phyloP scores from a whole-genome alignment of 1,140 invertebrate genomes.

The Asobara japonica region DNA sequence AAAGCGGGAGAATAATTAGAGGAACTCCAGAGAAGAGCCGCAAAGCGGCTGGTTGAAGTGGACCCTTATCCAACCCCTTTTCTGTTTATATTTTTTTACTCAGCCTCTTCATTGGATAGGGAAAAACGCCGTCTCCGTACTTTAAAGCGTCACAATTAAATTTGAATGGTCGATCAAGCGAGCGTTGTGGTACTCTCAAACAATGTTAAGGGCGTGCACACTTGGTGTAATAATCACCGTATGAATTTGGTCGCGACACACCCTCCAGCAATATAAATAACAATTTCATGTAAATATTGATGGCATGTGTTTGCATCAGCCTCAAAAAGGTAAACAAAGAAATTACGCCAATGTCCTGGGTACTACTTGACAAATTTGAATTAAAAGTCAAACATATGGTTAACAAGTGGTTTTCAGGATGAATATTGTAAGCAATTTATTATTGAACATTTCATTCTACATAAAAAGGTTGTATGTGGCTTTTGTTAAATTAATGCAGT shows the following conservation, averaged over 20 bases:
- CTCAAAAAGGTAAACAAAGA: too few relatives aligned
- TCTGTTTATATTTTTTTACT: slow-evolving; percentile 16
- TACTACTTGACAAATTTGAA: too few relatives aligned
- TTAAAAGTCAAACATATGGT: too few relatives aligned
- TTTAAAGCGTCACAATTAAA: slow-evolving; percentile 39
- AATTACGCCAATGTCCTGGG: too few relatives aligned
- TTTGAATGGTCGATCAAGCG: slow-evolving; percentile 36
- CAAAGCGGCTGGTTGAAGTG: slow-evolving; percentile 30
- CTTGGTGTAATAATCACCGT: slow-evolving; percentile 17
- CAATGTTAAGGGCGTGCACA: slow-evolving; percentile 19
- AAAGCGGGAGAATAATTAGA: slow-evolving; percentile 22
- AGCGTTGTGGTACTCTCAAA: slow-evolving; percentile 16
- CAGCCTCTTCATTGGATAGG: not conserved
- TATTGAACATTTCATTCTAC: too few relatives aligned
- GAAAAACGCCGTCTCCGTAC: slow-evolving; percentile 21
- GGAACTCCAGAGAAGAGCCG: slow-evolving; percentile 1
- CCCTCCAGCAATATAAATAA: slow-evolving; percentile 15
- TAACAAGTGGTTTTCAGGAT: too few relatives aligned
- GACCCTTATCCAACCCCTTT: slow-evolving; percentile 27
- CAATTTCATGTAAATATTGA: not conserved
- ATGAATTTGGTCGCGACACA: slow-evolving; percentile 26
- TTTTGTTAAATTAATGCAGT: too few relatives aligned
- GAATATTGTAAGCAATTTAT: too few relatives aligned
- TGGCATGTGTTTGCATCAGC: too few relatives aligned
- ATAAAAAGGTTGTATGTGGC: too few relatives aligned